Evolutionary conservation across 2,113 vertebrate species (phyloP), one percentile per base, ranked within the genome.

Genomic region (Xiphophorus maculatus): DNA sequence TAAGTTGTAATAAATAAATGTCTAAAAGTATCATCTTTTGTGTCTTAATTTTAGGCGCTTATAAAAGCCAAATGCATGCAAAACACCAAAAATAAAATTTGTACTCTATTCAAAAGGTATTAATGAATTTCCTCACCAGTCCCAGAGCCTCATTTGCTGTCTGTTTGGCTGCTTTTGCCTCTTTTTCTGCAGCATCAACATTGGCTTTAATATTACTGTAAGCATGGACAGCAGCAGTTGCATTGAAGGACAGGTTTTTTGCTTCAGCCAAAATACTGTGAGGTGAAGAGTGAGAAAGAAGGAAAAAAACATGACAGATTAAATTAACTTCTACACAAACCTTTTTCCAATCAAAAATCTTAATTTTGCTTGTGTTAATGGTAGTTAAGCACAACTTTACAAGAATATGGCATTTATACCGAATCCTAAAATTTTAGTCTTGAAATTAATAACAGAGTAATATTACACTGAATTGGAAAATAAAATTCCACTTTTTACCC

Each of bases 171-270:
- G 95, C 92, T 88, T 93, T 95, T 33, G 98, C 96, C 82, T 96
- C 91, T 84, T 91, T 95, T 88, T 99, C 98, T 27, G 98, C 98
- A 81, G 96, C 94, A 0, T 97, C 96, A 9, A 95, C 95, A 67
- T 93, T 91, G 62, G 96, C 93, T 86, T 98, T 99, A 91, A 99
- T 99, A 84, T 98, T 98, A 82, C 94, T 97, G 63, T 99, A 99
- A 82, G 98, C 97, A 54, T 95, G 98, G 94, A 99, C 98, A 70
- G 98, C 98, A 67, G 95, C 96, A 0, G 98, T 99, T 77, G 98
- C 98, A 79, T 99, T 99, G 90, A 99, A 98, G 84, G 98, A 99
- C 68, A 99, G 93, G 73, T 97, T 99, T 92, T 96, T 99, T 29
- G 97, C 97, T 73, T 98, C 97, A 7, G 95, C 95, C 64, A 99